These are phyloP conservation scores for Ooceraea biroi DNA, from an alignment of 1,140 invertebrate genomes.

Conservation along the genomic window DNA sequence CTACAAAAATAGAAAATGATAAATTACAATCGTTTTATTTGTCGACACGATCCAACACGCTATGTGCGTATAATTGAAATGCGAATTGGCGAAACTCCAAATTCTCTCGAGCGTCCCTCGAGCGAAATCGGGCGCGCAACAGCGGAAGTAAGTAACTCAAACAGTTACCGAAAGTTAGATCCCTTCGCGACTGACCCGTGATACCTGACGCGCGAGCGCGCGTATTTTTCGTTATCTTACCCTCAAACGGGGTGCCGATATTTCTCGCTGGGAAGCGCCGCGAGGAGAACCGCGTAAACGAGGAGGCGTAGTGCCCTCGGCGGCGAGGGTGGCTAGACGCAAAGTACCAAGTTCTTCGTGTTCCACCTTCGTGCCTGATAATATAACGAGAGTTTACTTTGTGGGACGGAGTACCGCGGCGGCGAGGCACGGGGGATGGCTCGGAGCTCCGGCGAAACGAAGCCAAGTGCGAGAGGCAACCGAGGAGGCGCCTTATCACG, in stretches of 20 bases:
- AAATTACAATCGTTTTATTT: too few species aligned
- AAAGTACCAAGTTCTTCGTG: constrained; percentile 66
- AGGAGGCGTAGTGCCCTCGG: constrained; percentile 16
- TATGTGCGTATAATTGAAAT: background rate
- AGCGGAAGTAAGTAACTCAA: constrained; percentile 18
- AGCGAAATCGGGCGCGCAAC: background rate
- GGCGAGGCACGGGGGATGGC: constrained; percentile 16
- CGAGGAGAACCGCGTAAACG: constrained; percentile 40
- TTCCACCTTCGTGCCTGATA: constrained; percentile 61
- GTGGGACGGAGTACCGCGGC: constrained; percentile 33
- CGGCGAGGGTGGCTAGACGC: constrained; percentile 1
- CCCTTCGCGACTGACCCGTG: constrained; percentile 18
- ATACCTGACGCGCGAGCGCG: constrained; percentile 2
- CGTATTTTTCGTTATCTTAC: constrained; percentile 61
- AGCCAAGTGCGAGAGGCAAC: constrained; percentile 37
- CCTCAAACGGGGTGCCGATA: constrained; percentile 29
- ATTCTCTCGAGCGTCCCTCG: background rate
- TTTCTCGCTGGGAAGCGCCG: background rate
- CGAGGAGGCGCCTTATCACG: constrained; percentile 67
- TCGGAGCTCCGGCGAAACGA: constrained; percentile 30
- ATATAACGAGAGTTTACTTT: constrained; percentile 66
- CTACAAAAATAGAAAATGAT: too few species aligned
- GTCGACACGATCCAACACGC: too few species aligned
- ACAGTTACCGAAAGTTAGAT: background rate
- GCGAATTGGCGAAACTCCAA: background rate